Percentiles rank a stretch among this genome's conserved stretches.
Conservation (phyloP, 2,113 vertebrate species). For the Rhinoderma darwinii region DNA sequence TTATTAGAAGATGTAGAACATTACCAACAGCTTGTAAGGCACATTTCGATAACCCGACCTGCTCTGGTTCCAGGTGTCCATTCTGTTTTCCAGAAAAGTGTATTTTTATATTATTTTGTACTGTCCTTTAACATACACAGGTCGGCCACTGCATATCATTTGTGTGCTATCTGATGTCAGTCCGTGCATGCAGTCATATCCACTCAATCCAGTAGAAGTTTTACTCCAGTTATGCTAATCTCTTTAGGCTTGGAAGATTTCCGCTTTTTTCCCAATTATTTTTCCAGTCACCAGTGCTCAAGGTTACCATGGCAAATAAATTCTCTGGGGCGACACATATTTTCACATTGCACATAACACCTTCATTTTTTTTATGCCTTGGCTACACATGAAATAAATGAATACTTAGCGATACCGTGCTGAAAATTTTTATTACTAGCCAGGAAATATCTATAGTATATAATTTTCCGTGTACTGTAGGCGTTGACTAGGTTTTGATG, state of each 20-base stretch:
- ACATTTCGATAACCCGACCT: background rate
- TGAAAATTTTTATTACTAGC: background rate
- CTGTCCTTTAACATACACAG: background rate
- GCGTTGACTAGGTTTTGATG: background rate
- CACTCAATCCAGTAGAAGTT: background rate
- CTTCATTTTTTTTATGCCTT: background rate
- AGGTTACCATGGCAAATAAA: slow-evolving; percentile 39
- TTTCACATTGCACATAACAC: background rate
- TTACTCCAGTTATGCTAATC: slow-evolving; percentile 35
- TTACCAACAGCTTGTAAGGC: background rate
- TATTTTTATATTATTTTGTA: background rate
- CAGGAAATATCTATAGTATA: background rate
- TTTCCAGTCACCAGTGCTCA: background rate
- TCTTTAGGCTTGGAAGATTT: slow-evolving; percentile 32
- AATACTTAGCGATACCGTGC: background rate
- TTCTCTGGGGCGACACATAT: background rate
- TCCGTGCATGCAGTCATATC: background rate
- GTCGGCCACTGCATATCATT: background rate
- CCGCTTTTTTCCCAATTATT: slow-evolving; percentile 31
- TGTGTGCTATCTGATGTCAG: background rate
- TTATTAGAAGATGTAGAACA: slow-evolving; percentile 35
- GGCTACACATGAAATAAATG: background rate
- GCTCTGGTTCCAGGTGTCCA: background rate
- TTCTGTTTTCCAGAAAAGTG: background rate
- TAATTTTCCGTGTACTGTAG: background rate